Evolutionary conservation across 2,888 invertebrate species (phyloP).

Genomic region (Epinotia bilunana): DNA sequence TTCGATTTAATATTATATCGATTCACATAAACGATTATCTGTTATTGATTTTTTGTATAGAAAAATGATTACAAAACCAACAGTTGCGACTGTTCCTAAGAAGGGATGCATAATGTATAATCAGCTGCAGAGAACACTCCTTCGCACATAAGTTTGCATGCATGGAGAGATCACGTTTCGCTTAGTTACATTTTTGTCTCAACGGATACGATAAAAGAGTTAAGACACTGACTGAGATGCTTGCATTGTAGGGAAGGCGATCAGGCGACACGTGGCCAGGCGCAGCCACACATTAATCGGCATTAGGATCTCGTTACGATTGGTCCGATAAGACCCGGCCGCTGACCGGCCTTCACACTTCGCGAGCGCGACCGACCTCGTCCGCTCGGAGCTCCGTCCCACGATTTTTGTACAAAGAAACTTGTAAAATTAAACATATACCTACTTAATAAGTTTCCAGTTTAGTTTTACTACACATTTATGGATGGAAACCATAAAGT

Average conservation of each 20-base stretch:
- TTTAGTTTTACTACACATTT: neutral
- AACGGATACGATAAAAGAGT: neutral
- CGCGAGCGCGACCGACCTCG: constrained; percentile 62
- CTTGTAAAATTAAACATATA: neutral
- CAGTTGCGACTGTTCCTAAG: no score
- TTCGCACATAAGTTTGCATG: no score
- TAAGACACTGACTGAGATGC: constrained; percentile 13
- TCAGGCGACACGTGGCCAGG: constrained; percentile 68
- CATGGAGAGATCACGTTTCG: no score
- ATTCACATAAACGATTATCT: no score
- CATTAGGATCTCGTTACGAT: constrained; percentile 67
- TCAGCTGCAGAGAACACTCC: no score
- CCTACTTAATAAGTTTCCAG: neutral
- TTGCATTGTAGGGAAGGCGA: constrained; percentile 10
- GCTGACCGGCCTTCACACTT: constrained; percentile 82
- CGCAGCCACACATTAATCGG: constrained; percentile 45
- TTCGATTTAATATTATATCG: no score
- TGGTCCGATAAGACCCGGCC: constrained; percentile 80
- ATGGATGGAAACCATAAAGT: no score
- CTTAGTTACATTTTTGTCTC: neutral
- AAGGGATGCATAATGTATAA: no score
- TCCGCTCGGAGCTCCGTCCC: constrained; percentile 61
- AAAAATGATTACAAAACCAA: no score
- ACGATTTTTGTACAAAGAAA: constrained; percentile 45
- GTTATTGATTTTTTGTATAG: no score